Base-by-base conservation (phyloP, 2,888 invertebrate species). In the Noctua janthe region DNA sequence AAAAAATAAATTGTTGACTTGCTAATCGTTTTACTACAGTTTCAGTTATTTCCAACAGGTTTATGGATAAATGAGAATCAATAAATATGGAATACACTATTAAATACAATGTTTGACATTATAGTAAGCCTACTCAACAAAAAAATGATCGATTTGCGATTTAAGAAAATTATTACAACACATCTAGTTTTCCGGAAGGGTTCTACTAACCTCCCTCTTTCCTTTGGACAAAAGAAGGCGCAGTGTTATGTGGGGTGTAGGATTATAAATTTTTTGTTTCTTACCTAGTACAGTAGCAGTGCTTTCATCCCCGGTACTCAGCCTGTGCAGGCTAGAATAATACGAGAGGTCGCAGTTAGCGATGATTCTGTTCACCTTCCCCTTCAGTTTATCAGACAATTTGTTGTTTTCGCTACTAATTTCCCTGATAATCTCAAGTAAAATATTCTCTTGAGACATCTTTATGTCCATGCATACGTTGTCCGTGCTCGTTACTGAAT, bases 211-310 rank as follows among this genome's bases (percentile, higher is more conserved):
- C 35, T 64, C 17, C 8, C 29, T 17, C 29, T 64, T 64, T 17
- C 0, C 17, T 64, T 64, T 3, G 3, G 3, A 35, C 8, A 35
- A 35, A 35, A 39, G 20, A 7, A 13, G n/a, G 43, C 54, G n/a
- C 59, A 5, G n/a, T 59, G n/a, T 59, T 59, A n/a, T n/a, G 59
- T n/a, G n/a, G n/a, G n/a, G 59, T 64, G 15, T 17, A 47, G n/a
- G 13, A 64, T 17, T 49, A 11, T n/a, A 47, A 11, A n/a, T 47
- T 47, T 13, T 70, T 43, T 23, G 43, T 29, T n/a, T 3, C 70
- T 74, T 91, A 97, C 97, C 97, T 67, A 97, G 87, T 69, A 97
- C 87, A 43, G 95, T 95, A 20, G 96, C 94, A 54, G 96, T 95
- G 80, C 95, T 95, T 75, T 96, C 95, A 91, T 97, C 95, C 29